Conservation (phyloP, 1,140 invertebrate species). For the Stegodyphus mimosarum region DNA sequence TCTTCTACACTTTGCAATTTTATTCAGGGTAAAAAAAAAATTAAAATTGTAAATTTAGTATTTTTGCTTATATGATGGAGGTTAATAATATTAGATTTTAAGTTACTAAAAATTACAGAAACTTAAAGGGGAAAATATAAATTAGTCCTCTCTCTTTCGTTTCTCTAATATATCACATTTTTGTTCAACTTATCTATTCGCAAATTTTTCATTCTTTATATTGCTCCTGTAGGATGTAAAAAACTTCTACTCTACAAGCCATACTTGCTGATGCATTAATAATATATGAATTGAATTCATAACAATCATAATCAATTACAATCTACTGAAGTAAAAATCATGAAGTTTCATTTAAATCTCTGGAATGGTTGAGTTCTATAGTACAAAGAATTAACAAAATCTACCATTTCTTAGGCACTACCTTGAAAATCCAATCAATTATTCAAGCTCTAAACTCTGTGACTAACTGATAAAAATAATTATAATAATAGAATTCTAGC, state of each 20-base stretch:
- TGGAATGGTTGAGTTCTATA: slow-evolving; percentile 30
- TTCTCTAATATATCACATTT: not conserved
- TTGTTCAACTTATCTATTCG: not conserved
- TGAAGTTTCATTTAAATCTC: not conserved
- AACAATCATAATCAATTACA: slow-evolving; percentile 11
- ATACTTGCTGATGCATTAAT: slow-evolving; percentile 42
- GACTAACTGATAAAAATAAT: too few species aligned
- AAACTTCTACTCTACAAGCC: slow-evolving; percentile 57
- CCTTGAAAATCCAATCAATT: slow-evolving; percentile 1
- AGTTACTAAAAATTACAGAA: too few species aligned
- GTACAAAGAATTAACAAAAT: not conserved
- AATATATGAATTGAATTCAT: slow-evolving; percentile 1
- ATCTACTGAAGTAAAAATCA: slow-evolving; percentile 27
- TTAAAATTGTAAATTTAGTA: too few species aligned
- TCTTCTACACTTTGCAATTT: too few species aligned
- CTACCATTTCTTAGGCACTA: slow-evolving; percentile 2
- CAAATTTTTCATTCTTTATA: too few species aligned
- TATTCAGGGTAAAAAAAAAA: too few species aligned
- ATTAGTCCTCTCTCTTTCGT: too few species aligned
- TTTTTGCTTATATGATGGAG: too few species aligned
- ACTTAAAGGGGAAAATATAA: too few species aligned
- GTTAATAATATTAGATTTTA: too few species aligned
- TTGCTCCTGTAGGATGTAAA: not conserved
- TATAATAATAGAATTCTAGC: too few species aligned
- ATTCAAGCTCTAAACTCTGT: too few species aligned